Evolutionary conservation across 2,888 invertebrate species (phyloP).

Genomic region (Drosophila hawaiiensis): DNA sequence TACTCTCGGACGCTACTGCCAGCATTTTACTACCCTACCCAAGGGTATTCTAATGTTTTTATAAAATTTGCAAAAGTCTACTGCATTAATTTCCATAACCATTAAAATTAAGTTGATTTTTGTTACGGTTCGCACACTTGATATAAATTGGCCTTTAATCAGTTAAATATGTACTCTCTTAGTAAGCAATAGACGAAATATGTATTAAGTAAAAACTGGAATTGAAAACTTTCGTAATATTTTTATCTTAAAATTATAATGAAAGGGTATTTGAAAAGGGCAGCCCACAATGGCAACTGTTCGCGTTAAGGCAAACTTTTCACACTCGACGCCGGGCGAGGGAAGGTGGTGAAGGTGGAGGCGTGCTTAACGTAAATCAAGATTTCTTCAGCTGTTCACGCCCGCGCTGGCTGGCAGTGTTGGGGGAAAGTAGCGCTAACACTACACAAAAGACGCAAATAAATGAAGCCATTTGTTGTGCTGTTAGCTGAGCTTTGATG

Average conservation of each 20-base stretch:
- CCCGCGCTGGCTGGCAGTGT: constrained; percentile 16
- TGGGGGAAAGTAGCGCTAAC: constrained; percentile 64
- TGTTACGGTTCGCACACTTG: background rate
- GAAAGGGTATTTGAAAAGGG: constrained; percentile 7
- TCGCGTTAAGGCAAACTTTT: constrained; percentile 58
- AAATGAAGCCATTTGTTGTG: constrained; percentile 82
- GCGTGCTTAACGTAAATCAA: constrained; percentile 61
- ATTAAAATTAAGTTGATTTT: background rate
- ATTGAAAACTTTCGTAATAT: background rate
- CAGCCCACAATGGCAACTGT: background rate
- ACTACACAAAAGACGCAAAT: constrained; percentile 79
- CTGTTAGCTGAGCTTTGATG: constrained; percentile 75
- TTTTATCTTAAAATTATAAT: background rate
- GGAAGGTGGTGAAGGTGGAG: background rate
- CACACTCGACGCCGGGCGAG: constrained; percentile 38
- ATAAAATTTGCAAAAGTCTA: background rate
- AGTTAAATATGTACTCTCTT: background rate
- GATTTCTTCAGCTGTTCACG: constrained; percentile 45
- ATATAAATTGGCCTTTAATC: background rate
- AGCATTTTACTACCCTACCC: constrained; percentile 24
- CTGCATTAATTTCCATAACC: too few species aligned
- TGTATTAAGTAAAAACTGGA: background rate
- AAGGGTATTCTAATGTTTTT: background rate
- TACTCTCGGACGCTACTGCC: constrained; percentile 19
- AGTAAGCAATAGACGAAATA: background rate